Percentiles rank a stretch among this genome's conserved stretches.
Conservation (phyloP, 2,888 invertebrate species). For the Acleris holmiana region DNA sequence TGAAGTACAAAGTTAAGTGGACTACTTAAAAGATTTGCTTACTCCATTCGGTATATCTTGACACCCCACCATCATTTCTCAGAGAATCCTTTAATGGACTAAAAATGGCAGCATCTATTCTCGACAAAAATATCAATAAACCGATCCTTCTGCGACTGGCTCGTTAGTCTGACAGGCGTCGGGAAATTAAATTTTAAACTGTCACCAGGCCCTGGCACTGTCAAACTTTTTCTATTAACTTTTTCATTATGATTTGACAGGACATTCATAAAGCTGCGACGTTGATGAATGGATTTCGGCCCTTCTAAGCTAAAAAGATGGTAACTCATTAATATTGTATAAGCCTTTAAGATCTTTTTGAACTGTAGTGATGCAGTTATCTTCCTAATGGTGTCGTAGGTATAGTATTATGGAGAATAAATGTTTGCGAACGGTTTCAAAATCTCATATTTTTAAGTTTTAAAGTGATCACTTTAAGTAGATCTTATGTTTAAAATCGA, state of each 20-base stretch:
- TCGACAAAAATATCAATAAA: constrained; percentile 14
- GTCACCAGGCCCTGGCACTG: constrained; percentile 69
- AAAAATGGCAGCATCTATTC: constrained; percentile 1
- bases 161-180: constrained; percentile 50
- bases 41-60: no score
- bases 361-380: not conserved
- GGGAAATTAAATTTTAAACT: constrained; percentile 75
- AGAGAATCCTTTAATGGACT: not conserved
- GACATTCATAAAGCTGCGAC: constrained; percentile 75
- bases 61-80: no score
- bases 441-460: no score
- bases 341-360: constrained; percentile 4
- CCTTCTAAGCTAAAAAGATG: constrained; percentile 37
- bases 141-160: constrained; percentile 25
- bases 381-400: not conserved
- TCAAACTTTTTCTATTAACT: constrained; percentile 82
- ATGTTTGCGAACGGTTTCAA: not conserved
- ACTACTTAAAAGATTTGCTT: no score
- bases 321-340: not conserved
- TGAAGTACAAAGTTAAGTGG: no score
- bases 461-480: no score
- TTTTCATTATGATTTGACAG: constrained; percentile 78
- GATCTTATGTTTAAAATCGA: no score
- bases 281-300: constrained; percentile 67
- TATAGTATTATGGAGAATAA: not conserved